Evolutionary conservation across 2,797 vertebrate genomes (phyloP).

Genomic region (Pseudopleuronectes americanus): DNA sequence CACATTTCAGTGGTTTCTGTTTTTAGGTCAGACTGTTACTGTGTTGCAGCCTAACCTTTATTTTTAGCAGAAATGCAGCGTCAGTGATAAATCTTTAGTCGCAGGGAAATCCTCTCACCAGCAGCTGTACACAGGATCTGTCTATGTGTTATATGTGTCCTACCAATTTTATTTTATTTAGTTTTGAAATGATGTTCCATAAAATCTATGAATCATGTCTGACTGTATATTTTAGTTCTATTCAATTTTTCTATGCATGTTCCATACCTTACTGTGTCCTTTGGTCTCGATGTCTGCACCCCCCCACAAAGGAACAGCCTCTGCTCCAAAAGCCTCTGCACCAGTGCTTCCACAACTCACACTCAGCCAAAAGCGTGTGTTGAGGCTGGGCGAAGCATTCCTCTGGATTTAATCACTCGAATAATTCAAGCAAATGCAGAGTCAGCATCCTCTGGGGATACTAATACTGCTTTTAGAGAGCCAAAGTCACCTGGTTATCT

Average conservation of each 20-base stretch:
- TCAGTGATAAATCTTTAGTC: not conserved
- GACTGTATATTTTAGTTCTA: no score
- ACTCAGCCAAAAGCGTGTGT: conserved; percentile 6
- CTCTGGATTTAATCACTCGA: conserved; percentile 18
- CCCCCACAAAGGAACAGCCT: no score
- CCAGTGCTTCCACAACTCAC: conserved; percentile 9
- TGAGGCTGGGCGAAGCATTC: conserved; percentile 8
- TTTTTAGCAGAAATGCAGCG: not conserved
- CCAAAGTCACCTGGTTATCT: conserved; percentile 15
- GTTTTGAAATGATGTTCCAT: no score
- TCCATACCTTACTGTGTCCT: no score
- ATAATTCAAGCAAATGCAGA: conserved; percentile 18
- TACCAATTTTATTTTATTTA: no score
- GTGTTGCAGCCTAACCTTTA: not conserved
- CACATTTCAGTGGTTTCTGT: not conserved
- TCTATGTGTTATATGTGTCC: conserved; percentile 5
- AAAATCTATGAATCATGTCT: no score
- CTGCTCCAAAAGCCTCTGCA: not conserved
- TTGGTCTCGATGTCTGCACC: no score
- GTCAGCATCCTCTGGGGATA: conserved; percentile 5
- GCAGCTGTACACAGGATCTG: not conserved
- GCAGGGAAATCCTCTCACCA: not conserved
- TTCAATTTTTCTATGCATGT: no score
- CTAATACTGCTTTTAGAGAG: conserved; percentile 30
- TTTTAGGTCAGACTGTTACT: not conserved